Base-by-base conservation (phyloP, 2,797 vertebrate species). In the Enteromius argenteus region DNA sequence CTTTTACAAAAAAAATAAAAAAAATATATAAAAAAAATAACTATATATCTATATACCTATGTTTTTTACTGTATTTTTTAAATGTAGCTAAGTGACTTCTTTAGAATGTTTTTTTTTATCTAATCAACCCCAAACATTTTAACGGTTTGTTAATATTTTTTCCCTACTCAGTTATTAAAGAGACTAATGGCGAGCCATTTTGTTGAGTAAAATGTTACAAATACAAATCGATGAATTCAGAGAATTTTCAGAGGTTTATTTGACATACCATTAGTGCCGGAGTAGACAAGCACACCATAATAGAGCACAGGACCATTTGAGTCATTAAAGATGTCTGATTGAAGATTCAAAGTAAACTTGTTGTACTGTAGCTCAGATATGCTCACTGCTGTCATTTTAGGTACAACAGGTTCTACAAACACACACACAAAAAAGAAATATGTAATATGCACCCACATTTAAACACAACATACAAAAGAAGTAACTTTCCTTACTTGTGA, bases 281-380 rank as follows among this genome's bases (percentile, higher is more conserved):
- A 17, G 9, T 87, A 80, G 56, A 96, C 64, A 71, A 96, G 84
- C 71, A 95, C 90, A 1, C 93, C 94, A 32, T 92, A 85, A 64
- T 89, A 0, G 6, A 19, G 87, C 80, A 95, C 86, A 27, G 88
- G 89, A 30, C 95, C 94, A 0, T 73, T 87, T 23, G 2, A 85
- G 78, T 32, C 3, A 53, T 83, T 1, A 73, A 95, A 87, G 64
- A 92, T 49, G 0, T 0, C 0, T 0, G 27, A 0, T 0, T 84
- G 0, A 21, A 95, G 78, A 10, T 1, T 0, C 79, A 95, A 0
- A 14, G 35, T 81, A 84, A 95, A 95, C 53, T 0, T 85, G 42
- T 91, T 69, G 81, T 86, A 3, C 1, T 0, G 0, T 0, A 0
- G 13, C 0, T 0, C 0, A 10, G 0, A 15, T 13, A 32, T 3